phyloP scores from a whole-genome alignment of 1,140 invertebrate species.

The Macrotrachela quadricornifera region DNA sequence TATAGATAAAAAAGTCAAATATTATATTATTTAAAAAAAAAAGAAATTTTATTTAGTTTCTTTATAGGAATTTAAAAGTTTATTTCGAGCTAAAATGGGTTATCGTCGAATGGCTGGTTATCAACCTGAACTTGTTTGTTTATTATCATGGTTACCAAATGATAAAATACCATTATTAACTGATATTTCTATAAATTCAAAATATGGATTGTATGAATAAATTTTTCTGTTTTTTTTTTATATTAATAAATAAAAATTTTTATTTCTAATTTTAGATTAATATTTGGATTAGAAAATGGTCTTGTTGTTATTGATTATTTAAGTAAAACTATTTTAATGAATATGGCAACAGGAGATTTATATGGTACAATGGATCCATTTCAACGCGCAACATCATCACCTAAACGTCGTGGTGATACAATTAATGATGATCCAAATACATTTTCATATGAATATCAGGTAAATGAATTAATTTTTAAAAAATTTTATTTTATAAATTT shows the following conservation, averaged over 20 bases:
- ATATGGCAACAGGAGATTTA: conserved; percentile 45
- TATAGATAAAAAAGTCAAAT: no score
- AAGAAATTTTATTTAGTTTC: not conserved
- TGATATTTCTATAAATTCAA: conserved; percentile 72
- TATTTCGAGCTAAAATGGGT: conserved; percentile 36
- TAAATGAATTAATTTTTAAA: no score
- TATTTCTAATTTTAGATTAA: conserved; percentile 45
- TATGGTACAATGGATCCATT: conserved; percentile 69
- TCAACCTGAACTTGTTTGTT: conserved; percentile 77
- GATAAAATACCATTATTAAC: conserved; percentile 59
- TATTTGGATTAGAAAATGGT: conserved; percentile 82
- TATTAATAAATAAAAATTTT: conserved; percentile 8
- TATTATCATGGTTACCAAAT: conserved; percentile 56
- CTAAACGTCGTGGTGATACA: no score
- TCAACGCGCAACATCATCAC: conserved; percentile 38
- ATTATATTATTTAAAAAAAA: no score
- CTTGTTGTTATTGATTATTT: conserved; percentile 78
- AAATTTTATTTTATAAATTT: no score
- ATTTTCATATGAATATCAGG: no score
- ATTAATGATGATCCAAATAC: no score
- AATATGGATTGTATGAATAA: conserved; percentile 67
- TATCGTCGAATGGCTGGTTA: conserved; percentile 36
- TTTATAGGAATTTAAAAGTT: conserved; percentile 30
- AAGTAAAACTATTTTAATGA: conserved; percentile 66
- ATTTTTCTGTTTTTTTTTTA: no score